Evolutionary conservation across 2,113 vertebrate species (phyloP), one percentile per base, ranked within the genome.

Genomic region (Galeopterus variegatus): DNA sequence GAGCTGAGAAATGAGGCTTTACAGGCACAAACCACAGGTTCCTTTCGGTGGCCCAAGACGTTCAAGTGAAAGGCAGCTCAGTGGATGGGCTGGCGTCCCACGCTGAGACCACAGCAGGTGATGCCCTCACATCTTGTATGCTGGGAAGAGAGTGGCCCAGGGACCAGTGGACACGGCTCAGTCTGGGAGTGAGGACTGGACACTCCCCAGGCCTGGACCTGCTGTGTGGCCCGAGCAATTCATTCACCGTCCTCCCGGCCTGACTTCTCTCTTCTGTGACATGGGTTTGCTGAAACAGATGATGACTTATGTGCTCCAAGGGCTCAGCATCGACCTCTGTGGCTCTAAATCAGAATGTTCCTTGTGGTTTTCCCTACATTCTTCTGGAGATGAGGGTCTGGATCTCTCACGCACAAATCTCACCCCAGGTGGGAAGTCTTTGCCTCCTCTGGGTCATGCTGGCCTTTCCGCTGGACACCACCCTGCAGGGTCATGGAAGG

Each of bases 111-210:
- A 13, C 19, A 3, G 88, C 33, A 19, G 14, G 67, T 9, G 1
- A 14, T 5, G 5, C 50, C n/a, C 15, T 36, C 14, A 10, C 2
- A 4, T 5, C 69, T 26, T 15, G 2, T 8, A 17, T 13, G 14
- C 41, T 0, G 36, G 48, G 31, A 26, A 70, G 93, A 75, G 60
- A 26, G 28, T 0, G 24, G 65, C 15, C 5, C 3, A 0, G 58
- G 17, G 50, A 5, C 77, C 3, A 1, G 50, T 9, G 14, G 45
- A 19, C 10, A 1, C 2, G 1, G 24, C 0, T 3, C 0, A 76
- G 77, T 31, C 15, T 8, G 33, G 41, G 31, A 54, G 17, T 2
- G 54, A 10, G 11, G 26, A 15, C 48, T 17, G 31, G 21, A 12
- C 1, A 21, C 56, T 41, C 41, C 41, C 41, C 4, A 41, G 41